Evolutionary conservation across 2,797 vertebrate genomes (phyloP).

Genomic region (Salmo trutta): DNA sequence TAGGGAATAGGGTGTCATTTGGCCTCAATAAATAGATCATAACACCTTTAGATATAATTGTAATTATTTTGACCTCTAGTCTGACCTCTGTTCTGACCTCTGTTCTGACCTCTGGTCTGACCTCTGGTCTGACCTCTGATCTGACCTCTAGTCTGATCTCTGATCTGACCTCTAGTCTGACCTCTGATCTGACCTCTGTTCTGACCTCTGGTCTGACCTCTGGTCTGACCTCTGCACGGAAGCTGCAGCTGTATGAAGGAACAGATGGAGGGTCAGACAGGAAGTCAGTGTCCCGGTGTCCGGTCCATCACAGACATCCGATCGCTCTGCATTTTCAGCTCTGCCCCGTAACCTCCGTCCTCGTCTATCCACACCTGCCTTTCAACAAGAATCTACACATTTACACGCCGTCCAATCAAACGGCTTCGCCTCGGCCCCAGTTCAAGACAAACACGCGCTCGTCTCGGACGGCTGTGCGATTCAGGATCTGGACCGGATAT

Average conservation of each 20-base stretch:
- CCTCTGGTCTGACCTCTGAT: no score
- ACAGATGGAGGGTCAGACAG: background rate
- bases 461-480: constrained; percentile 32
- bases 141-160: no score
- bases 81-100: no score
- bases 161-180: no score
- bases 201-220: no score
- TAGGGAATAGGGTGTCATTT: no score
- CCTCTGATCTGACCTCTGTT: no score
- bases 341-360: constrained; percentile 6
- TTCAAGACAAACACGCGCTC: constrained; percentile 48
- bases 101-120: no score
- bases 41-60: no score
- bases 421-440: constrained; percentile 6
- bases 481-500: constrained; percentile 38
- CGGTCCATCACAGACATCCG: background rate
- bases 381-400: constrained; percentile 41
- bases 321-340: background rate
- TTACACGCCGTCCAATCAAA: constrained; percentile 29
- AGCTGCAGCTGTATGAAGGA: background rate
- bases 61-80: no score
- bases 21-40: no score
- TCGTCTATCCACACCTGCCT: constrained; percentile 41
- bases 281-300: no score
- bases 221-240: background rate